phyloP scores from a whole-genome alignment of 2,113 vertebrate genomes.

The Ivindomyrus marchei region DNA sequence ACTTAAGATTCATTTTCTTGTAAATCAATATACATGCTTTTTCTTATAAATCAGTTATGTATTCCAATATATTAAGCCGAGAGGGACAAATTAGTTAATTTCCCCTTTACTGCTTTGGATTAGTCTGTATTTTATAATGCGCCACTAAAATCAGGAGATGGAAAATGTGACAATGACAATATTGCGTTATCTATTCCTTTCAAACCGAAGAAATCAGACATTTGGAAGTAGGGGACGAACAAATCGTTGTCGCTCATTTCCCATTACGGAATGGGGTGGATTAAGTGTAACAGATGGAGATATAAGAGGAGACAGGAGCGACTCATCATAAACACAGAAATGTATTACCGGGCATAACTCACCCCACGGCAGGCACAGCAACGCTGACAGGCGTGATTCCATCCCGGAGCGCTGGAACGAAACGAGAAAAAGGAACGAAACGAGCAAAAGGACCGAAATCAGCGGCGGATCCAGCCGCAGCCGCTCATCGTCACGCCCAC shows the following conservation, averaged over 20 bases:
- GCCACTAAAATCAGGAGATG: neutral
- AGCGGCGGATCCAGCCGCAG: neutral
- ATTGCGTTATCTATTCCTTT: neutral
- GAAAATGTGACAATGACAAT: neutral
- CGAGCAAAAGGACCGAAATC: neutral
- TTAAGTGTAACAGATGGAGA: slow-evolving; percentile 4
- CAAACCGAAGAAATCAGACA: neutral
- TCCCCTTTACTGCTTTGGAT: neutral
- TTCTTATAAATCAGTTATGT: neutral
- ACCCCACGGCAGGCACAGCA: slow-evolving; percentile 53
- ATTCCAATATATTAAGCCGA: neutral
- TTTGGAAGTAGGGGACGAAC: neutral
- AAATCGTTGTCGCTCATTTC: neutral
- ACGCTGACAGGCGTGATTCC: neutral
- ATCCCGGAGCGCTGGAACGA: neutral
- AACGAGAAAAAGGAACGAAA: neutral
- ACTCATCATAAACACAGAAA: neutral
- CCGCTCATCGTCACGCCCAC: neutral
- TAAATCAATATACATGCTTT: neutral
- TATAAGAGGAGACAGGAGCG: neutral
- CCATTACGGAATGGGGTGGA: neutral
- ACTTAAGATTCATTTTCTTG: neutral
- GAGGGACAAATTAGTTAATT: neutral
- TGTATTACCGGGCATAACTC: slow-evolving; percentile 36
- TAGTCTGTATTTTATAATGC: neutral